Conservation (phyloP, 2,113 vertebrate species). For the Hippocampus guttulatus region DNA sequence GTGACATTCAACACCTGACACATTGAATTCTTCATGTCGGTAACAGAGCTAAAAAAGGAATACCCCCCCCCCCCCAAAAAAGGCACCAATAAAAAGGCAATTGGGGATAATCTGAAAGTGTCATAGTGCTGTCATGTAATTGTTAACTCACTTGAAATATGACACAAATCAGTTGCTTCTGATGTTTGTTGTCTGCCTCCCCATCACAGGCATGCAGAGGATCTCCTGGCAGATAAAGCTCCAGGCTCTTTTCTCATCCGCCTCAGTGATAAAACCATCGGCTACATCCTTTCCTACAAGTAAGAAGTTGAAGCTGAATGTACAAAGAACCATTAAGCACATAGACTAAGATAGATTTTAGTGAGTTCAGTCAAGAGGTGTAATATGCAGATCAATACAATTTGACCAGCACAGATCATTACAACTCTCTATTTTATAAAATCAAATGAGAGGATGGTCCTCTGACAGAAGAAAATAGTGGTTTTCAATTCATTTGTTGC, state of each 20-base stretch:
- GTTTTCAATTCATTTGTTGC: too few relatives aligned
- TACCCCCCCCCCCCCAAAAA: too few relatives aligned
- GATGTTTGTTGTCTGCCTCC: background rate
- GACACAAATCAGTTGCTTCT: background rate
- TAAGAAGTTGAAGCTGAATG: constrained; percentile 45
- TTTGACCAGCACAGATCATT: background rate
- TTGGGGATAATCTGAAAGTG: background rate
- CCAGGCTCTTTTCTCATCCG: constrained; percentile 81
- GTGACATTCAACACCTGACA: background rate
- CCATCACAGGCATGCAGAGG: constrained; percentile 75
- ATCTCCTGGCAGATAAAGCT: constrained; percentile 71
- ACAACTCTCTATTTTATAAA: background rate
- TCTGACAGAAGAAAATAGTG: too few relatives aligned
- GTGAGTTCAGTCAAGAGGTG: background rate
- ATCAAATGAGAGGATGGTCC: background rate
- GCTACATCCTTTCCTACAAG: constrained; percentile 86
- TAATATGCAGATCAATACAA: background rate
- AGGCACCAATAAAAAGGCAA: background rate
- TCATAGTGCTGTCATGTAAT: background rate
- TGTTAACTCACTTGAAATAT: background rate
- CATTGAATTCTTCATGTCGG: background rate
- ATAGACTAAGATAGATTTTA: background rate
- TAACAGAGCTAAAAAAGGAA: background rate
- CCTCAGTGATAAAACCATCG: constrained; percentile 76
- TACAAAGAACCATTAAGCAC: background rate